Evolutionary conservation across 2,888 invertebrate species (phyloP).

Genomic region (Parnassius glacialis): DNA sequence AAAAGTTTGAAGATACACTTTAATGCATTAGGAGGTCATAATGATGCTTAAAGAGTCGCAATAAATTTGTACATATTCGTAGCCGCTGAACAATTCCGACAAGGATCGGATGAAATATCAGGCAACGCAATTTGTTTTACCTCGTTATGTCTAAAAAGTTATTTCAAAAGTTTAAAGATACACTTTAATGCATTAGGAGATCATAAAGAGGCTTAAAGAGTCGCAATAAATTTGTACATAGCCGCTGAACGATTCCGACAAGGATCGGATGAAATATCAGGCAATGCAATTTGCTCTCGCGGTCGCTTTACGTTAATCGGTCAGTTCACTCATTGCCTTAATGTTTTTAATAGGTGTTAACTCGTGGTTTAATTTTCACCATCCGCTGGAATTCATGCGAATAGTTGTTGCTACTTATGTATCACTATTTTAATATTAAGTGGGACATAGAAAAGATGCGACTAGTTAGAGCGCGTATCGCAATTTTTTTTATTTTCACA

Average conservation of each 20-base stretch:
- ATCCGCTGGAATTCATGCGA: constrained; percentile 41
- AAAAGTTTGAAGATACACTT: too few relatives aligned
- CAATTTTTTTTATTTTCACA: too few relatives aligned
- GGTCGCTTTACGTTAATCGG: constrained; percentile 24
- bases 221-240: constrained; percentile 3
- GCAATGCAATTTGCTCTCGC: constrained; percentile 11
- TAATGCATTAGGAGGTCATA: neutral
- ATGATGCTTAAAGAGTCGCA: neutral
- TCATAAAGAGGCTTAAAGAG: neutral
- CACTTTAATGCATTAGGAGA: neutral
- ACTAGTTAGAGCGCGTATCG: too few relatives aligned
- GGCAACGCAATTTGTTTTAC: constrained; percentile 13
- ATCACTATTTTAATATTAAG: neutral
- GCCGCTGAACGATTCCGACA: constrained; percentile 16
- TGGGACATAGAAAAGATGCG: neutral
- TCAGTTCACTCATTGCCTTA: constrained; percentile 37
- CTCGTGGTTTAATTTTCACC: constrained; percentile 44
- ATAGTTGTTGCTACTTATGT: constrained; percentile 31
- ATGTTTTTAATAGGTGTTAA: constrained; percentile 42
- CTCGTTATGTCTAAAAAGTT: too few relatives aligned
- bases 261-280: constrained; percentile 25
- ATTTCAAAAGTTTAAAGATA: too few relatives aligned
- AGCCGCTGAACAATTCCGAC: constrained; percentile 15
- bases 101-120: constrained; percentile 25
- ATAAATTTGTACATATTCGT: constrained; percentile 3